Conservation (phyloP, 2,113 vertebrate genomes). For the Burhinus bistriatus region DNA sequence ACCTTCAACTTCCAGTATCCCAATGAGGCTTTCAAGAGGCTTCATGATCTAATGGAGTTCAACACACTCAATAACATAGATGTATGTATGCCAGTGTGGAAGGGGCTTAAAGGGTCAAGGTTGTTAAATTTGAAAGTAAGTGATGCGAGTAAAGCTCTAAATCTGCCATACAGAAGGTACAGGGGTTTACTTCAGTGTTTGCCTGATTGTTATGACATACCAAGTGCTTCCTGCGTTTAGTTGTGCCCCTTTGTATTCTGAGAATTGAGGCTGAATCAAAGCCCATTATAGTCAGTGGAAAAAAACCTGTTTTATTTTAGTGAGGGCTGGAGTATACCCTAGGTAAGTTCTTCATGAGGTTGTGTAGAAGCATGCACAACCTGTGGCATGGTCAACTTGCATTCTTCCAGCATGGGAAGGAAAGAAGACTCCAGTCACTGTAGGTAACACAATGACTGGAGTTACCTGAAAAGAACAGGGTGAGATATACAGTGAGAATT, state of each 20-base stretch:
- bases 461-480: background rate
- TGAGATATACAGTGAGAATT: background rate
- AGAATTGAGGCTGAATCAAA: background rate
- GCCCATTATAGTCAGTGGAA: background rate
- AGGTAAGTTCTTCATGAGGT: background rate
- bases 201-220: background rate
- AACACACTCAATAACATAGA: slow-evolving; percentile 97
- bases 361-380: background rate
- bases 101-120: background rate
- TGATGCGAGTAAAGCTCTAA: background rate
- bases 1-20: slow-evolving; percentile 98
- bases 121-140: background rate
- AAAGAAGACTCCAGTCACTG: background rate
- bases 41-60: slow-evolving; percentile 97
- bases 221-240: background rate
- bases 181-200: background rate
- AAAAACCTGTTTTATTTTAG: background rate
- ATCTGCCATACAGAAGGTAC: background rate
- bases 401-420: background rate
- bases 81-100: slow-evolving; percentile 69
- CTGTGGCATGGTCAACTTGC: background rate
- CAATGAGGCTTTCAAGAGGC: slow-evolving; percentile 87
- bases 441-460: background rate
- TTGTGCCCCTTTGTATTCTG: background rate
- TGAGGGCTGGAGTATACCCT: background rate